phyloP scores from a whole-genome alignment of 2,113 vertebrate species.

The Ochotona curzoniae region DNA sequence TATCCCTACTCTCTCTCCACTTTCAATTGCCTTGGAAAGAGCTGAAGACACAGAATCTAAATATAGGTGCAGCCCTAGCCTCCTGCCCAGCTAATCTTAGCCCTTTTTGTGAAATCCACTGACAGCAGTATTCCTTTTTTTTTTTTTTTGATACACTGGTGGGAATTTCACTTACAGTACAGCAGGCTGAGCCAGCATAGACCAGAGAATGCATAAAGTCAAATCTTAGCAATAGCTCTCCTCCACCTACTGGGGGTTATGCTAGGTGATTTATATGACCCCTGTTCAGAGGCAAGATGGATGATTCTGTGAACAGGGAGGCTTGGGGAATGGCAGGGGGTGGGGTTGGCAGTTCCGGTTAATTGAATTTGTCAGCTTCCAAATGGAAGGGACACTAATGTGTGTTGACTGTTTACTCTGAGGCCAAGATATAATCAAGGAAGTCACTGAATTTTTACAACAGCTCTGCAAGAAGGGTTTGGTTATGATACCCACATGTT shows the following conservation, averaged over 20 bases:
- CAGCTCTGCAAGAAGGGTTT: background rate
- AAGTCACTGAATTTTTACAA: background rate
- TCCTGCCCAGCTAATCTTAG: conserved; percentile 74
- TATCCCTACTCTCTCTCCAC: background rate
- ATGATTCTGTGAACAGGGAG: conserved; percentile 50
- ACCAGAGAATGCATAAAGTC: conserved; percentile 10
- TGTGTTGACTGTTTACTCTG: conserved; percentile 64
- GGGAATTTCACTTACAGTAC: conserved; percentile 70
- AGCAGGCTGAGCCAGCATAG: conserved; percentile 74
- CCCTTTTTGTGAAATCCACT: conserved; percentile 53
- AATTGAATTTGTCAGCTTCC: conserved; percentile 74
- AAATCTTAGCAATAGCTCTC: background rate
- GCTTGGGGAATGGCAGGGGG: background rate
- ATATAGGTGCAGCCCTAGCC: conserved; percentile 44
- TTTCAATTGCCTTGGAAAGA: conserved; percentile 33
- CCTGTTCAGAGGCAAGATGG: conserved; percentile 64
- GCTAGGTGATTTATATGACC: conserved; percentile 53
- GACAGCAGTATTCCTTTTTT: conserved; percentile 46
- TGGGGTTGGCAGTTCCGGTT: conserved; percentile 36
- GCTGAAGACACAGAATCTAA: conserved; percentile 77
- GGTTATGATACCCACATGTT: background rate
- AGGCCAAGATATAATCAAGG: background rate
- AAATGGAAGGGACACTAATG: conserved; percentile 56
- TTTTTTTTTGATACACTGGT: conserved; percentile 61
- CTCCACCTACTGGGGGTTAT: background rate